Evolutionary conservation across 37 sponge, comb jelly and placozoan genomes (phyloP), one percentile per base, ranked within the genome.

Genomic region (Diacarnus erythraeanus): DNA sequence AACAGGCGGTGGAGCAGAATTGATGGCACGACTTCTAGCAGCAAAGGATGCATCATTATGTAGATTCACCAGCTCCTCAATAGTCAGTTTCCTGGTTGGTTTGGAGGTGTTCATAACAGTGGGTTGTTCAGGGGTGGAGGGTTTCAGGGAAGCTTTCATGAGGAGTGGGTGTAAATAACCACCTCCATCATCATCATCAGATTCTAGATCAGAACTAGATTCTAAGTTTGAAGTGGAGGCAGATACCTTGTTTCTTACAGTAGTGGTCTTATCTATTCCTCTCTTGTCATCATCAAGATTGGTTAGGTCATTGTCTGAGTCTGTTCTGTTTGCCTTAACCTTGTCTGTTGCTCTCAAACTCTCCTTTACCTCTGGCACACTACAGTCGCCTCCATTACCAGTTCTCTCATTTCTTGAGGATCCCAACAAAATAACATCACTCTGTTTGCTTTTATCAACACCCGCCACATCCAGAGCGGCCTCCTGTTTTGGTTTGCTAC

Each of bases 131-230:
- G 77, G 70, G 12, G 61, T 78, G 36, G 69, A 22, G 8, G 79
- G 31, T 25, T 66, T 60, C 27, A 73, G 31, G 31, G 39, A 39
- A 1, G 64, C 57, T 47, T 26, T 60, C 37, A 79, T 29, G 31
- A 92, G 78, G 18, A 88, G 75, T 5, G 96, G 96, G 56, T 95
- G 96, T 3, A 95, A 82, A 22, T 88, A 86, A 57, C 63, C 84
- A 23, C 79, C 88, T 8, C 76, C 88, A 42, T 83, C 94, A 60
- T 91, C 92, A 27, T 80, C 89, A 40, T 85, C 88, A 56, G 80
- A 72, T 20, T 79, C 80, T 17, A n/a, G 57, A 6, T 78, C 80
- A 60, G 38, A 36, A 60, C 69, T 40, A 60, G 36, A 20, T 36
- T 27, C 59, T 21, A n/a, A n/a, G n/a, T n/a, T n/a, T n/a, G n/a